Percentiles rank a stretch among this genome's conserved stretches.
These are phyloP conservation scores for Plutomurus gul DNA, from an alignment of 1,140 invertebrate genomes.

Conservation along the genomic window DNA sequence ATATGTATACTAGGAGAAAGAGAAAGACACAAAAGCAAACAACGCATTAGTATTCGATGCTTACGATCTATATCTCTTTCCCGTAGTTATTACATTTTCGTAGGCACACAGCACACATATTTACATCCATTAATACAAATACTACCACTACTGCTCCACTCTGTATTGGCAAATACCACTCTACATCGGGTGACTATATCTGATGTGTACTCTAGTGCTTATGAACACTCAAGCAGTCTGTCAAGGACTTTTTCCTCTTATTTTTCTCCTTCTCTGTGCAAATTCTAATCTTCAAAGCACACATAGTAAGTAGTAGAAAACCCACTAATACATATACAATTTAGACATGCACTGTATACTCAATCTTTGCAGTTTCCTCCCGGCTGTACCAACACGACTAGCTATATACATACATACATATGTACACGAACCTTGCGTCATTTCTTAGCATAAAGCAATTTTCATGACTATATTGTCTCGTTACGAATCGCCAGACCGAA, in stretches of 20 bases:
- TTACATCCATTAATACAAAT: not conserved
- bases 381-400: too few relatives aligned
- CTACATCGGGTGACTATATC: not conserved
- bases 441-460: too few relatives aligned
- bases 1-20: not conserved
- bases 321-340: too few relatives aligned
- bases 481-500: not conserved
- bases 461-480: not conserved
- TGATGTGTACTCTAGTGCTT: not conserved
- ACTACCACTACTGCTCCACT: not conserved
- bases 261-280: not conserved
- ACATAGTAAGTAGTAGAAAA: not conserved
- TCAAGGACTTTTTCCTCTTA: not conserved
- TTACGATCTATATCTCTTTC: slow-evolving; percentile 18
- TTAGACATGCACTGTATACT: not conserved
- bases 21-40: slow-evolving; percentile 23
- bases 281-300: not conserved
- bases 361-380: not conserved
- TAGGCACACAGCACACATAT: not conserved
- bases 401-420: too few relatives aligned
- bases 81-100: slow-evolving; percentile 9
- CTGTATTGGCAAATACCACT: not conserved
- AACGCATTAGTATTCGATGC: slow-evolving; percentile 24
- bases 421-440: too few relatives aligned
- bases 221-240: not conserved